phyloP scores from a whole-genome alignment of 1,140 invertebrate genomes.

The Matsumurasca onukii region DNA sequence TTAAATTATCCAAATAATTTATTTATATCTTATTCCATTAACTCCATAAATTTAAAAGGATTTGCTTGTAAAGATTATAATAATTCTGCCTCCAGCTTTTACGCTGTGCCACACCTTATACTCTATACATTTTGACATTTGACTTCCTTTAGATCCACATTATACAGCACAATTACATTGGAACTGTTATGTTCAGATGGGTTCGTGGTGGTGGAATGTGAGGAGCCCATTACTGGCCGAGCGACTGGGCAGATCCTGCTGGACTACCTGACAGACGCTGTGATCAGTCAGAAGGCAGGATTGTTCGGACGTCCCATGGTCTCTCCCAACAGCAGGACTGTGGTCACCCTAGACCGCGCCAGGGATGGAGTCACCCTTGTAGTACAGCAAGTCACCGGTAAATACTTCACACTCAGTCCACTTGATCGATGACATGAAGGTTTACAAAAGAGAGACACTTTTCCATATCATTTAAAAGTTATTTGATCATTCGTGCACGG shows the following conservation, averaged over 20 bases:
- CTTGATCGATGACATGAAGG: not conserved
- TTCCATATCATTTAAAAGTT: too few species aligned
- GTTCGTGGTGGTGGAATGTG: conserved; percentile 70
- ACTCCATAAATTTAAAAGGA: too few species aligned
- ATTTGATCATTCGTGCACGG: too few species aligned
- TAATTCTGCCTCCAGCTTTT: too few species aligned
- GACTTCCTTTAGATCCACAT: too few species aligned
- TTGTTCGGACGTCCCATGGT: conserved; percentile 67
- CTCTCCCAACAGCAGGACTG: conserved; percentile 69
- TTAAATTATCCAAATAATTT: too few species aligned
- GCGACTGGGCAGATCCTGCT: conserved; percentile 69
- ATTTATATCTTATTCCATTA: too few species aligned
- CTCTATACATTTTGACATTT: too few species aligned
- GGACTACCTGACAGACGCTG: conserved; percentile 75
- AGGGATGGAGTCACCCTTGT: conserved; percentile 64
- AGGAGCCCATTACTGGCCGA: conserved; percentile 62
- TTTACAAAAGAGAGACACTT: too few species aligned
- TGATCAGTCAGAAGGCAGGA: conserved; percentile 63
- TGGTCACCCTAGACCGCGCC: conserved; percentile 65
- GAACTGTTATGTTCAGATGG: conserved; percentile 60
- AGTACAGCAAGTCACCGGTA: conserved; percentile 68
- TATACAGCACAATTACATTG: too few species aligned
- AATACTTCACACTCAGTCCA: conserved; percentile 23
- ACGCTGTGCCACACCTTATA: too few species aligned
- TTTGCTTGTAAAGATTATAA: too few species aligned